Conservation (phyloP, 2,797 vertebrate species). For the Notolepis coatsorum region DNA sequence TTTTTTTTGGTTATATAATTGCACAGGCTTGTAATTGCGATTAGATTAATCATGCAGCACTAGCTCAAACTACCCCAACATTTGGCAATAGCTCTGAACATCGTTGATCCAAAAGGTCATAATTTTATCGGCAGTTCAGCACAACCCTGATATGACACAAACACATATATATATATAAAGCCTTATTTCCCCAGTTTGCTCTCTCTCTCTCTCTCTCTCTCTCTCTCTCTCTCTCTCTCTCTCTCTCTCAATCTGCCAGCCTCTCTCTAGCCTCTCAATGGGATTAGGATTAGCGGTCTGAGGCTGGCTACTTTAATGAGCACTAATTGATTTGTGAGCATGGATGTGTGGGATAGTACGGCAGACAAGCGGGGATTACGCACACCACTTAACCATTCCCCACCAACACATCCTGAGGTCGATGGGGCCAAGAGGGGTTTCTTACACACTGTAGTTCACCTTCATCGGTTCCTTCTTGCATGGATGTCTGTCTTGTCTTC, state of each 20-base stretch:
- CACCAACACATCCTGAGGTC: neutral
- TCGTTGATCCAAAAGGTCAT: too few species aligned
- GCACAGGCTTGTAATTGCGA: too few species aligned
- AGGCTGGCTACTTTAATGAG: conserved; percentile 69
- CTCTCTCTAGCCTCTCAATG: conserved; percentile 13
- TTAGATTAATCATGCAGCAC: too few species aligned
- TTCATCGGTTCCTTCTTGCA: neutral
- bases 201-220: neutral
- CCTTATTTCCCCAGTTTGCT: neutral
- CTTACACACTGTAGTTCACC: neutral
- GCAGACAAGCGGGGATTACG: conserved; percentile 20
- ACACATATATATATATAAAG: neutral
- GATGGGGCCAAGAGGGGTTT: conserved; percentile 6
- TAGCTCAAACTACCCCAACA: too few species aligned
- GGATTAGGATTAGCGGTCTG: conserved; percentile 72
- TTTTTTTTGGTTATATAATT: too few species aligned
- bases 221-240: neutral
- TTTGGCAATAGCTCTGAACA: too few species aligned
- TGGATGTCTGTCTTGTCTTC: neutral
- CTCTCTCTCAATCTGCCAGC: neutral
- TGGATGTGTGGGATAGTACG: conserved; percentile 36
- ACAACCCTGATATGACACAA: too few species aligned
- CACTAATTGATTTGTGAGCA: conserved; percentile 70
- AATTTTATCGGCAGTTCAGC: too few species aligned
- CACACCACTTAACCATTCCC: neutral